A percentile compares a stretch with the other conserved stretches of the same genome.
These are phyloP conservation scores for Tenualosa thibaudeaui DNA, from an alignment of 2,797 vertebrate species.

Conservation along the genomic window DNA sequence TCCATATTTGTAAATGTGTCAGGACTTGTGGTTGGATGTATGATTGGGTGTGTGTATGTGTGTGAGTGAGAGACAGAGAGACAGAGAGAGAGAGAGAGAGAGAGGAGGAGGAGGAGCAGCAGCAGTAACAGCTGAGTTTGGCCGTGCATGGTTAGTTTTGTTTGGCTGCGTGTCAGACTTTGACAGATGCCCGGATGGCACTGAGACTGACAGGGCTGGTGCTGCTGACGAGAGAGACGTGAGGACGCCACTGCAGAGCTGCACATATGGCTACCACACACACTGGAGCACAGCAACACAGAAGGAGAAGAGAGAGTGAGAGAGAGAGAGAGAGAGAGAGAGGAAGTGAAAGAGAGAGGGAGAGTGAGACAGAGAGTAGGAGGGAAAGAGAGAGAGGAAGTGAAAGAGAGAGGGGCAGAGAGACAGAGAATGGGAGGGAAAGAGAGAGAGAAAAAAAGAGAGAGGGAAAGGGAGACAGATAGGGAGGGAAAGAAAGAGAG, in stretches of 20 bases:
- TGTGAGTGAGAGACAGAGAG: not conserved
- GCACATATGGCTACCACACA: slow-evolving; percentile 51
- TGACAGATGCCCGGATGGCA: slow-evolving; percentile 58
- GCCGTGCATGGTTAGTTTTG: slow-evolving; percentile 41
- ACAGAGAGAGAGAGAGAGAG: not conserved
- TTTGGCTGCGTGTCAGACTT: slow-evolving; percentile 48
- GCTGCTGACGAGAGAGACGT: slow-evolving; percentile 40
- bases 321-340: slow-evolving; percentile 29
- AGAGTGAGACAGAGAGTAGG: not conserved
- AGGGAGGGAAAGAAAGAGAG: slow-evolving; percentile 34
- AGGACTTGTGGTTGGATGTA: not conserved
- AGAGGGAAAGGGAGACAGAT: slow-evolving; percentile 21
- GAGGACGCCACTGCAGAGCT: slow-evolving; percentile 48
- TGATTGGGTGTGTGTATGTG: slow-evolving; percentile 15
- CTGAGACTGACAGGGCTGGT: slow-evolving; percentile 50
- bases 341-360: no score
- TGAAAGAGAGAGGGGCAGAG: not conserved
- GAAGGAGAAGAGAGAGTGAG: not conserved
- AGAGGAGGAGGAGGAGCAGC: not conserved
- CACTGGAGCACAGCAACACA: not conserved
- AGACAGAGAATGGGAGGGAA: not conserved
- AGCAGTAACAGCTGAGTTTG: not conserved
- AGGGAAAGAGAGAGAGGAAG: no score
- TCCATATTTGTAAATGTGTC: no score
- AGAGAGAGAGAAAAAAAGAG: not conserved